These are phyloP conservation scores for Chloebia gouldiae DNA, from an alignment of 2,113 vertebrate species.

Conservation along the genomic window DNA sequence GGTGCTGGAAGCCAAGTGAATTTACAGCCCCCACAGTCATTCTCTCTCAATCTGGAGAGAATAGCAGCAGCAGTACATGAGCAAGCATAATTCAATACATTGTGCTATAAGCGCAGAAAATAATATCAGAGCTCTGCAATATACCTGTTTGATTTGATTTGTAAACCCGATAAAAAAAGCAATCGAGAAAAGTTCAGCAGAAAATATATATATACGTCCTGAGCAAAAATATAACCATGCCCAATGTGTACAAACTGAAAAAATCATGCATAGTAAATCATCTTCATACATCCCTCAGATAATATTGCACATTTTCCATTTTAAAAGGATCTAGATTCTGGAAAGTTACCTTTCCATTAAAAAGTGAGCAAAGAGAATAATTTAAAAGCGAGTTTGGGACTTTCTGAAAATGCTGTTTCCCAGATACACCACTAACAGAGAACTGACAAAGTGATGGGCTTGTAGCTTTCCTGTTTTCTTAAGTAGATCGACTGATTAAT, in stretches of 20 bases:
- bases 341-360: slow-evolving; percentile 59
- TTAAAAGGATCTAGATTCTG: slow-evolving; percentile 27
- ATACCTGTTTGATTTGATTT: slow-evolving; percentile 87
- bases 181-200: slow-evolving; percentile 78
- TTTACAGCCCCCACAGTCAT: slow-evolving; percentile 74
- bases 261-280: slow-evolving; percentile 70
- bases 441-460: not conserved
- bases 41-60: slow-evolving; percentile 75
- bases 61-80: slow-evolving; percentile 66
- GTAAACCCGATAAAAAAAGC: slow-evolving; percentile 85
- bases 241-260: slow-evolving; percentile 66
- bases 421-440: not conserved
- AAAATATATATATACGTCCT: slow-evolving; percentile 60
- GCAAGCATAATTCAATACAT: slow-evolving; percentile 79
- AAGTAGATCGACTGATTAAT: slow-evolving; percentile 41
- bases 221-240: slow-evolving; percentile 69
- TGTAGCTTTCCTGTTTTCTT: not conserved
- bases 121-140: slow-evolving; percentile 81
- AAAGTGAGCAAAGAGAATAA: slow-evolving; percentile 28
- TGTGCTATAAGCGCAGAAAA: slow-evolving; percentile 77
- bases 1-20: slow-evolving; percentile 72
- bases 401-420: slow-evolving; percentile 6
- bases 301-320: slow-evolving; percentile 60
- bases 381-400: slow-evolving; percentile 4
- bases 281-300: slow-evolving; percentile 42